A percentile compares a stretch with the other conserved stretches of the same genome.
These are phyloP conservation scores for Gadopsis bispinosus DNA, from an alignment of 2,797 vertebrate genomes.

Conservation along the genomic window DNA sequence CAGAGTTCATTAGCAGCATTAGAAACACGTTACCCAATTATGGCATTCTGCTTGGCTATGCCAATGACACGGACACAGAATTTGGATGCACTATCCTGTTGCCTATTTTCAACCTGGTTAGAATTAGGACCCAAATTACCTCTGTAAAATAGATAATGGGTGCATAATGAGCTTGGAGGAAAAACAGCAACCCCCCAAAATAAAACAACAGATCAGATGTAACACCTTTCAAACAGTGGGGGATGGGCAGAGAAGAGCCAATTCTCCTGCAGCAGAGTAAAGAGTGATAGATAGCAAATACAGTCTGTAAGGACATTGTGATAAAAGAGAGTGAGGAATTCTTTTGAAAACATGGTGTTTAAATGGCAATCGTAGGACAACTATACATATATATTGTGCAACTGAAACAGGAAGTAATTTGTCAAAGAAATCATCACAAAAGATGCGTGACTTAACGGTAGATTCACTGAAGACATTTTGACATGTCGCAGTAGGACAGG, in stretches of 20 bases:
- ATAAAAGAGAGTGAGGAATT: background rate
- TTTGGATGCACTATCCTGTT: constrained; percentile 53
- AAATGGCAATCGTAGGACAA: background rate
- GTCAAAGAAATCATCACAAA: background rate
- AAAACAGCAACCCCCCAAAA: constrained; percentile 23
- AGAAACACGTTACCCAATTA: constrained; percentile 71
- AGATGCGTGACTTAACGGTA: background rate
- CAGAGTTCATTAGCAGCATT: constrained; percentile 77
- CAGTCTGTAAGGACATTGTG: background rate
- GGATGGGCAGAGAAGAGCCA: background rate
- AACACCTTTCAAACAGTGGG: constrained; percentile 20
- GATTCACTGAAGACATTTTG: background rate
- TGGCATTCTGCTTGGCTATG: constrained; percentile 66
- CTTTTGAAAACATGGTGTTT: background rate
- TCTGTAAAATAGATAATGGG: constrained; percentile 49
- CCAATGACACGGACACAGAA: constrained; percentile 67
- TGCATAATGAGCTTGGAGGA: constrained; percentile 30
- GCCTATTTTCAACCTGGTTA: constrained; percentile 54
- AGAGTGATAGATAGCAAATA: background rate
- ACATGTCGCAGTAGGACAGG: background rate
- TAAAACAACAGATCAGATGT: constrained; percentile 18
- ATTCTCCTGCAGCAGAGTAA: constrained; percentile 4
- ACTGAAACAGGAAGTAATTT: background rate
- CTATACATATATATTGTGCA: background rate
- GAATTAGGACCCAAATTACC: constrained; percentile 56